phyloP scores from a whole-genome alignment of 2,113 vertebrate species.

The Pongo abelii region DNA sequence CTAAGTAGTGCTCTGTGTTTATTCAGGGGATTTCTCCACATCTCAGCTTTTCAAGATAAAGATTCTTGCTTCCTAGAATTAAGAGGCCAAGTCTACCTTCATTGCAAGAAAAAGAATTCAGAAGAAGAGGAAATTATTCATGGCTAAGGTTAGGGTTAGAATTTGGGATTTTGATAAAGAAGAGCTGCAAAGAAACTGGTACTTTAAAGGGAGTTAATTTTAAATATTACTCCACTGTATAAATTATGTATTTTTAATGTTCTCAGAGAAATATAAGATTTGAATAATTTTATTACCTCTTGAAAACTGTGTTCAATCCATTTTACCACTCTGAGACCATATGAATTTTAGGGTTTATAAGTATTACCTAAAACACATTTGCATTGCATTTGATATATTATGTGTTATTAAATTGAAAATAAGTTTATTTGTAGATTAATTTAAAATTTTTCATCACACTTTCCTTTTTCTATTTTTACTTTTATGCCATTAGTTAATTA shows the following conservation, averaged over 20 bases:
- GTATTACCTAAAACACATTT: not conserved
- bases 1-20: not conserved
- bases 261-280: not conserved
- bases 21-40: not conserved
- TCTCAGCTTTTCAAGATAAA: not conserved
- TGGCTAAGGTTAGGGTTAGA: not conserved
- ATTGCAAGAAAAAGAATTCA: not conserved
- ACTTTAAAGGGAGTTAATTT: not conserved
- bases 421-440: not conserved
- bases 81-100: not conserved
- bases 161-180: not conserved
- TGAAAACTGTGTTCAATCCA: not conserved
- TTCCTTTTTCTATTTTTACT: not conserved
- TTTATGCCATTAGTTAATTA: not conserved
- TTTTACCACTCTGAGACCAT: not conserved
- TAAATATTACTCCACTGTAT: not conserved
- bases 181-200: not conserved
- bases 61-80: not conserved
- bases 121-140: not conserved
- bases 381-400: not conserved
- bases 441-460: not conserved
- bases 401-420: not conserved
- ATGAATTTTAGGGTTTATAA: not conserved
- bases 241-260: not conserved
- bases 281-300: not conserved